Evolutionary conservation across 2,797 vertebrate genomes (phyloP).

Genomic region (Melanotaenia parkinsoni): DNA sequence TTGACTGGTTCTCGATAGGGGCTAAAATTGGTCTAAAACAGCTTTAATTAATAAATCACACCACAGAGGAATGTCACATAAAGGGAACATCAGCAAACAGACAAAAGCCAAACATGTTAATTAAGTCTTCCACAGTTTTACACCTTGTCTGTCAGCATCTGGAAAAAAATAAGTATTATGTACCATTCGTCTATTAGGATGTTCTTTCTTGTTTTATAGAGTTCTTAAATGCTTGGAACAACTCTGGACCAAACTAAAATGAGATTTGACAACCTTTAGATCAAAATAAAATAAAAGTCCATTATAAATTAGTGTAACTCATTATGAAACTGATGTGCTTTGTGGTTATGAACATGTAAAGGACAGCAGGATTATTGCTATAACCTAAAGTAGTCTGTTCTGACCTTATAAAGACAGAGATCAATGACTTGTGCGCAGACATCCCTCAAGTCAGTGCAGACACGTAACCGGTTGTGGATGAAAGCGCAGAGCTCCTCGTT

Average conservation of each 20-base stretch:
- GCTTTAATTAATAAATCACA: not conserved
- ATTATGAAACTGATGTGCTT: slow-evolving; percentile 36
- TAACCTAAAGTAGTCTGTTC: slow-evolving; percentile 22
- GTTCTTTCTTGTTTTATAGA: not conserved
- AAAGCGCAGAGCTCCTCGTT: slow-evolving; percentile 85
- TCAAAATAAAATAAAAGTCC: slow-evolving; percentile 26
- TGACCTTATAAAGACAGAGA: slow-evolving; percentile 88
- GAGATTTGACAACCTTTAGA: not conserved
- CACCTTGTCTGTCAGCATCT: not conserved
- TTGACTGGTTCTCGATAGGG: not conserved
- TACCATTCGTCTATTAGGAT: not conserved
- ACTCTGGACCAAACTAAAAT: not conserved
- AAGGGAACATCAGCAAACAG: not conserved
- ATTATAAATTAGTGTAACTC: slow-evolving; percentile 45
- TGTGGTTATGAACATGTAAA: slow-evolving; percentile 28
- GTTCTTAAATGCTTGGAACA: not conserved
- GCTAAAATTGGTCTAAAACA: not conserved
- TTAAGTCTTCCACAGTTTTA: not conserved
- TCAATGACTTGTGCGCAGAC: slow-evolving; percentile 87
- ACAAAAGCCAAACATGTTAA: not conserved
- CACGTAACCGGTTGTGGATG: slow-evolving; percentile 81
- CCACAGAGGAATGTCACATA: not conserved
- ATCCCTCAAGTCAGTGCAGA: slow-evolving; percentile 84
- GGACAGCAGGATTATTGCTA: slow-evolving; percentile 7
- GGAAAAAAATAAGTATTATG: not conserved